phyloP scores from a whole-genome alignment of 2,113 vertebrate genomes.

The Myodes glareolus region DNA sequence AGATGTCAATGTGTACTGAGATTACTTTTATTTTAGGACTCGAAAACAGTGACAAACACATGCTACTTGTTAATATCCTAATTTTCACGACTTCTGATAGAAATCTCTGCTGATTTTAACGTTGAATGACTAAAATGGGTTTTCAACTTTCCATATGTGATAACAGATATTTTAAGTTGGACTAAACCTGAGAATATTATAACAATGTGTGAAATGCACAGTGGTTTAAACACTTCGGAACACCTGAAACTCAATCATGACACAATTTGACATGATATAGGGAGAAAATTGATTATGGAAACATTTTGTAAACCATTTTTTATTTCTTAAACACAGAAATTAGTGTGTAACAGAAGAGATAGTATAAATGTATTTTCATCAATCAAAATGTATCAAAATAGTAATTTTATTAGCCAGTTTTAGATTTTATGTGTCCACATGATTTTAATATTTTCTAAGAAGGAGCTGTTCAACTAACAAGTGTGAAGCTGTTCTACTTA shows the following conservation, averaged over 20 bases:
- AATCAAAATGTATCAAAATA: not conserved
- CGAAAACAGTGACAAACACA: constrained; percentile 12
- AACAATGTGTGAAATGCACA: not conserved
- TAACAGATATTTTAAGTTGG: not conserved
- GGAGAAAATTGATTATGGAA: not conserved
- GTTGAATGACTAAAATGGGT: constrained; percentile 16
- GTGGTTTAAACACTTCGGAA: constrained; percentile 46
- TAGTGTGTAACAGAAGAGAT: not conserved
- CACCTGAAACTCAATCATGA: not conserved
- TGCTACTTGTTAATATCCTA: not conserved
- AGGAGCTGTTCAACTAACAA: not conserved
- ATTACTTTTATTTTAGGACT: constrained; percentile 29
- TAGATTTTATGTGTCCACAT: not conserved
- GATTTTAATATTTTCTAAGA: not conserved
- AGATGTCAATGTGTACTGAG: not conserved
- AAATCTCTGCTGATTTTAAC: constrained; percentile 24
- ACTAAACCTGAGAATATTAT: not conserved
- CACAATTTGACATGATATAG: not conserved
- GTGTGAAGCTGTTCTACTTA: not conserved
- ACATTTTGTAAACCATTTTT: not conserved
- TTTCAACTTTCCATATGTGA: constrained; percentile 55
- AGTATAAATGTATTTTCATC: not conserved
- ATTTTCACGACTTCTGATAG: constrained; percentile 41
- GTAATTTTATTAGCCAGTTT: constrained; percentile 6
- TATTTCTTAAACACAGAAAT: not conserved